These are phyloP conservation scores for Romanogobio albipinnatus DNA, from an alignment of 2,113 vertebrate species.

Conservation along the genomic window DNA sequence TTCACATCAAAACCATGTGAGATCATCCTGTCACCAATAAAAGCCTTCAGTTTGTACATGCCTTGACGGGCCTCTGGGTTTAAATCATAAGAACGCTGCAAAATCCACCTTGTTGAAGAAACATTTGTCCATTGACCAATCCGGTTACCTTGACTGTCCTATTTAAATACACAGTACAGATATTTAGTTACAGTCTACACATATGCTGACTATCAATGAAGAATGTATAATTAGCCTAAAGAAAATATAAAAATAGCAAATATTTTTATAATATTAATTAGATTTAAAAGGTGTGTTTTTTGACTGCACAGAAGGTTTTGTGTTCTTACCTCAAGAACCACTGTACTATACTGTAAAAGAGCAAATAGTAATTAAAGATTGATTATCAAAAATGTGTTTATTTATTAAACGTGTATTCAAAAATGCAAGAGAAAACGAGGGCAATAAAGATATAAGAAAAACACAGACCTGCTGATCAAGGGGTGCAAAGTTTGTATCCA, in stretches of 20 bases:
- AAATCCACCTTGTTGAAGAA: slow-evolving; percentile 59
- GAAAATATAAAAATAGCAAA: background rate
- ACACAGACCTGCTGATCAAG: slow-evolving; percentile 49
- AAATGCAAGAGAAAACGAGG: background rate
- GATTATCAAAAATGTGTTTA: background rate
- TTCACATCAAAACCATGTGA: slow-evolving; percentile 67
- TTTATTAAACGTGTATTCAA: background rate
- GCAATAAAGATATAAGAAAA: background rate
- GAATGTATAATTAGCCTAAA: background rate
- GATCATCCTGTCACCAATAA: background rate
- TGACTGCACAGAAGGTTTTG: background rate
- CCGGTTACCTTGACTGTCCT: slow-evolving; percentile 63
- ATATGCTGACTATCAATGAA: background rate
- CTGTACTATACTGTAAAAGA: slow-evolving; percentile 62
- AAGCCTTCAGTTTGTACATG: slow-evolving; percentile 55
- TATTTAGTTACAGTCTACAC: background rate
- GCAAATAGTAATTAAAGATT: background rate
- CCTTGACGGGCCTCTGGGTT: slow-evolving; percentile 71
- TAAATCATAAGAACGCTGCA: slow-evolving; percentile 68
- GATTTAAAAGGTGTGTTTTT: background rate
- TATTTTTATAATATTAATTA: background rate
- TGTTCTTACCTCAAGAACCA: slow-evolving; percentile 66
- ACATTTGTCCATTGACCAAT: slow-evolving; percentile 73
- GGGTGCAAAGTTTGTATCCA: slow-evolving; percentile 50
- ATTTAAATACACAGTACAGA: background rate